Percentiles rank a stretch among this genome's conserved stretches.
These are phyloP conservation scores for Ornithorhynchus anatinus DNA, from an alignment of 2,113 vertebrate genomes.

Conservation along the genomic window DNA sequence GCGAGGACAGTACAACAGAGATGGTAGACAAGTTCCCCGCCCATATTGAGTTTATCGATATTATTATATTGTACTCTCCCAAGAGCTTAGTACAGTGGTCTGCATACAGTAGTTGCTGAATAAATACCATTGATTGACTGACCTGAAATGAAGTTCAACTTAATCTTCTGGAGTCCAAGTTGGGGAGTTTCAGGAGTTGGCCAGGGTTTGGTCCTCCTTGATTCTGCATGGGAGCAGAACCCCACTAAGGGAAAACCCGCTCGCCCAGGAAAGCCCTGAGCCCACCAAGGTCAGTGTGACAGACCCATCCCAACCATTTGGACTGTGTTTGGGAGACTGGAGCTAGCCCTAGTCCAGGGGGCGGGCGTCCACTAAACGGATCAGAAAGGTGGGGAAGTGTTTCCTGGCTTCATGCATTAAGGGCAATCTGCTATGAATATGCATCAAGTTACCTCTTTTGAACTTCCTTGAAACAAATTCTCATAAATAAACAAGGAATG, in stretches of 20 bases:
- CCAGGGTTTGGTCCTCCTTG: conserved; percentile 21
- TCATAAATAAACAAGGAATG: conserved; percentile 85
- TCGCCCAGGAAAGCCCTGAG: conserved; percentile 13
- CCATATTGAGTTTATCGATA: no score
- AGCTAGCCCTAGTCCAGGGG: background rate
- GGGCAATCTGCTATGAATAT: conserved; percentile 73
- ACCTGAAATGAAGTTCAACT: background rate
- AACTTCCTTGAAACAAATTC: conserved; percentile 82
- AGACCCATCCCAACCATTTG: background rate
- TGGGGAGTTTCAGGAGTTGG: conserved; percentile 17
- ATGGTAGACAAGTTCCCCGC: no score
- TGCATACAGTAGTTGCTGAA: no score
- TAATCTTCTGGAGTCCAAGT: conserved; percentile 20
- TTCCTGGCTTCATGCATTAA: conserved; percentile 74
- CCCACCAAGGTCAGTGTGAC: background rate
- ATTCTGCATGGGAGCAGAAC: no score
- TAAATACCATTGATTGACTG: no score
- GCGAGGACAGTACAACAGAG: no score
- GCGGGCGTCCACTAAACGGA: background rate
- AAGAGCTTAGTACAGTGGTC: no score
- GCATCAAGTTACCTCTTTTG: conserved; percentile 80
- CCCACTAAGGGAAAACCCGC: no score
- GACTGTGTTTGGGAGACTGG: background rate
- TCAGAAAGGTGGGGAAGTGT: conserved; percentile 32
- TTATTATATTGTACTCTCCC: no score